These are phyloP conservation scores for Intellagama lesueurii DNA, from an alignment of 2,797 vertebrate genomes.

Conservation along the genomic window DNA sequence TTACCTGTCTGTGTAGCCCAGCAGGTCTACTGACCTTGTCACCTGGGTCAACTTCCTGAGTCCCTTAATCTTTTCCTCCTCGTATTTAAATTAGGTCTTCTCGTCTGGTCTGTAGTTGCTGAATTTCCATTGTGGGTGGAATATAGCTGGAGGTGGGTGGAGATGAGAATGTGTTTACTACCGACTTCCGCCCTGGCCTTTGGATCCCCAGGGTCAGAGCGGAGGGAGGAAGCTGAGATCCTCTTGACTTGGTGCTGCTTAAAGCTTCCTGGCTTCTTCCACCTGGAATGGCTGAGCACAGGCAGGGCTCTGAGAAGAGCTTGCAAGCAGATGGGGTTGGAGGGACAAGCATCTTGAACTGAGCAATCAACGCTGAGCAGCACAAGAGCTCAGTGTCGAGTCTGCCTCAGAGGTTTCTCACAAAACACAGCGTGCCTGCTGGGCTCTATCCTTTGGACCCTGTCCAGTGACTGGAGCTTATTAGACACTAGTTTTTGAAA, in stretches of 20 bases:
- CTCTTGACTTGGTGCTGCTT: not conserved
- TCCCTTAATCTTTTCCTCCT: conserved; percentile 28
- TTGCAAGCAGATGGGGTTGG: not conserved
- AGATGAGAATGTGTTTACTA: conserved; percentile 1
- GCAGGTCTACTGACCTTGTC: conserved; percentile 7
- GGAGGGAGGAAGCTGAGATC: not conserved
- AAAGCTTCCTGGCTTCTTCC: not conserved
- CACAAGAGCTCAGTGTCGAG: too few species aligned
- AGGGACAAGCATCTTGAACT: not conserved
- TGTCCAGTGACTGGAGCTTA: not conserved
- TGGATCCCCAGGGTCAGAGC: conserved; percentile 6
- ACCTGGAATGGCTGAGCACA: not conserved
- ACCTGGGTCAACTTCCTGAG: rapidly evolving
- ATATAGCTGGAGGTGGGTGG: not conserved
- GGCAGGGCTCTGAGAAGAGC: not conserved
- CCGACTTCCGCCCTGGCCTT: conserved; percentile 6
- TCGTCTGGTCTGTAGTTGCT: not conserved
- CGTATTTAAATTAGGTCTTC: conserved; percentile 35
- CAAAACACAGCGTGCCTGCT: not conserved
- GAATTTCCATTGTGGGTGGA: conserved; percentile 39
- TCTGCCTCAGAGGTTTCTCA: not conserved
- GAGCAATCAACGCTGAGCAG: too few species aligned
- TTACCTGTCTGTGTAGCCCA: not conserved
- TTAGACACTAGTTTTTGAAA: not conserved
- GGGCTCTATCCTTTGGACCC: not conserved